These are phyloP conservation scores for Xyrauchen texanus DNA, from an alignment of 2,113 vertebrate species.

Conservation along the genomic window DNA sequence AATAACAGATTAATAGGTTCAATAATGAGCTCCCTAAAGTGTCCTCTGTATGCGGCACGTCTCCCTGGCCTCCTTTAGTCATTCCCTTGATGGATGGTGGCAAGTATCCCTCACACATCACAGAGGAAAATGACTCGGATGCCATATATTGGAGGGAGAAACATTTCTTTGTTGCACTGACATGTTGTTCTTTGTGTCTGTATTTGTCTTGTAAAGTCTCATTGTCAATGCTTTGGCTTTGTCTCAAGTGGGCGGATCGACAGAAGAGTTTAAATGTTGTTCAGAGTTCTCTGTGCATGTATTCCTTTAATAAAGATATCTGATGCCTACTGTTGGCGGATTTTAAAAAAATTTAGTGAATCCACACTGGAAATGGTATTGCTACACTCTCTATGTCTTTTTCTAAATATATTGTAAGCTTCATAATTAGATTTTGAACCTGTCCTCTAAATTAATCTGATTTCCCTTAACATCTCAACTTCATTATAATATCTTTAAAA, in stretches of 20 bases:
- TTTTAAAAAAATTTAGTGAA: neutral
- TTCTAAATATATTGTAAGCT: too few relatives aligned
- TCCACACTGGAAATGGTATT: too few relatives aligned
- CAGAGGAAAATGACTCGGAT: slow-evolving; percentile 69
- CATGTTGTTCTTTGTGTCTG: slow-evolving; percentile 62
- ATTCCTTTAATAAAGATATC: neutral
- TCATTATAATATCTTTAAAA: too few relatives aligned
- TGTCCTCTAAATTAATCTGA: neutral
- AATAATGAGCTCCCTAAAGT: slow-evolving; percentile 81
- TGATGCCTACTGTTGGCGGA: neutral
- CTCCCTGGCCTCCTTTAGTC: slow-evolving; percentile 66
- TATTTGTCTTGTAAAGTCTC: slow-evolving; percentile 65
- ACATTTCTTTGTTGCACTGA: slow-evolving; percentile 65
- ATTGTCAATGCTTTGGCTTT: slow-evolving; percentile 68
- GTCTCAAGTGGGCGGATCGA: slow-evolving; percentile 49
- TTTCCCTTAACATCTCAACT: too few relatives aligned
- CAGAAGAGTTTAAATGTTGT: slow-evolving; percentile 56
- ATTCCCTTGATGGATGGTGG: slow-evolving; percentile 71
- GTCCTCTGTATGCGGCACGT: slow-evolving; percentile 62
- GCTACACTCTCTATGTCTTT: too few relatives aligned
- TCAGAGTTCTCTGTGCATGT: slow-evolving; percentile 12
- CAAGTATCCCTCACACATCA: slow-evolving; percentile 73
- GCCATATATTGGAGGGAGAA: slow-evolving; percentile 74
- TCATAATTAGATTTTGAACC: too few relatives aligned
- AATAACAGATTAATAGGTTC: slow-evolving; percentile 80